Percentiles rank a stretch among this genome's conserved stretches.
Evolutionary conservation across 2,888 invertebrate genomes (phyloP).

Genomic region (Rhingia rostrata): DNA sequence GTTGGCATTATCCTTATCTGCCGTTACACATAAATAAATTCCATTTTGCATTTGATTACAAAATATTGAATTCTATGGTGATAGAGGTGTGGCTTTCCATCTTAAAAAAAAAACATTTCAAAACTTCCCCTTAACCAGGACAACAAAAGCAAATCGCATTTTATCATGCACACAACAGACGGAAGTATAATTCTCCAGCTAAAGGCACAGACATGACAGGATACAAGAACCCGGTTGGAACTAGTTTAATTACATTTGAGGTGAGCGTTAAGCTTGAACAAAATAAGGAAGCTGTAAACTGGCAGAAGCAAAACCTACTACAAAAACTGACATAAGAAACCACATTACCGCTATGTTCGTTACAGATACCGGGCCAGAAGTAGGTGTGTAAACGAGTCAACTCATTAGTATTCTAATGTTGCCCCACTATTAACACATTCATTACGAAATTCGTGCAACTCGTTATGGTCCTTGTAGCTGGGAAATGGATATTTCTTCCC

Average conservation of each 20-base stretch:
- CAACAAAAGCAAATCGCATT: constrained; percentile 12
- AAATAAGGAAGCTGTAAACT: constrained; percentile 34
- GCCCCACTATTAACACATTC: constrained; percentile 69
- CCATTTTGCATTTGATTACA: background rate
- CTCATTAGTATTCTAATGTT: constrained; percentile 73
- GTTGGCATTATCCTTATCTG: background rate
- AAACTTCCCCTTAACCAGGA: background rate
- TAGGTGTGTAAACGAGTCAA: constrained; percentile 58
- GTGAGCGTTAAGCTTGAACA: constrained; percentile 40
- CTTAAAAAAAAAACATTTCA: background rate
- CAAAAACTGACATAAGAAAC: constrained; percentile 48
- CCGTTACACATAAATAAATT: background rate
- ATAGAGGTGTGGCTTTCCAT: background rate
- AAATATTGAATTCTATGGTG: background rate
- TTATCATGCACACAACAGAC: constrained; percentile 3
- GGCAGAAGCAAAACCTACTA: background rate
- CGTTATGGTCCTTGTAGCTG: constrained; percentile 64
- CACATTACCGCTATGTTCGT: constrained; percentile 38
- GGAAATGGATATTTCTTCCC: constrained; percentile 41
- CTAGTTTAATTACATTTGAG: constrained; percentile 65
- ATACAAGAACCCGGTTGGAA: constrained; percentile 20
- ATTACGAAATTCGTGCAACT: constrained; percentile 69
- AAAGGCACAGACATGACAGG: constrained; percentile 21
- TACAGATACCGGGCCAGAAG: constrained; percentile 9
- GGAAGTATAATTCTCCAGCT: background rate